Evolutionary conservation across 2,113 vertebrate species (phyloP).

Genomic region (Dendrocopos noguchii): DNA sequence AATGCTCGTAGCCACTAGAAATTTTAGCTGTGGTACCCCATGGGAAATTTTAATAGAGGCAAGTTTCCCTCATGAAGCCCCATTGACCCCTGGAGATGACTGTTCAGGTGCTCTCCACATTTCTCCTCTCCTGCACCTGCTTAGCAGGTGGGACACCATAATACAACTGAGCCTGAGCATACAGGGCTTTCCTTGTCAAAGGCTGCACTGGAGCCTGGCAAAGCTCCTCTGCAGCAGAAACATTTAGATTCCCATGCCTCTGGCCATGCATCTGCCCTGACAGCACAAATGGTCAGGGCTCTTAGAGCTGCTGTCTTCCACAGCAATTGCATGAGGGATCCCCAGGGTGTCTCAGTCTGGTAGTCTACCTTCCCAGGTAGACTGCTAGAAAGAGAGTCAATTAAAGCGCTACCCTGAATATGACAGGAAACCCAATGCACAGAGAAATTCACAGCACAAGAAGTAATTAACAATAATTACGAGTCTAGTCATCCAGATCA

Average conservation of each 20-base stretch:
- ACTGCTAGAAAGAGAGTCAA: background rate
- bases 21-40: background rate
- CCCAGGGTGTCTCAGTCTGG: rapidly evolving
- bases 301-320: background rate
- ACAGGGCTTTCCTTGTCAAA: background rate
- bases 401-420: background rate
- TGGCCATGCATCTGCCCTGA: background rate
- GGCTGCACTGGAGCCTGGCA: background rate
- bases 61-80: background rate
- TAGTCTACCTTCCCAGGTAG: background rate
- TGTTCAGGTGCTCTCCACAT: background rate
- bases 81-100: background rate
- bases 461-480: background rate
- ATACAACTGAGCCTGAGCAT: rapidly evolving
- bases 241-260: background rate
- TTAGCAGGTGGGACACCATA: background rate
- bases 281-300: too few relatives aligned
- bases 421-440: background rate
- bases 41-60: background rate
- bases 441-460: background rate
- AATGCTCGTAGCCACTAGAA: background rate
- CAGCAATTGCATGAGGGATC: too few relatives aligned
- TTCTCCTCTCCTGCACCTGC: background rate
- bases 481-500: background rate
- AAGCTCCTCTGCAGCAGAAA: background rate